Base-by-base conservation (phyloP, 2,888 invertebrate genomes). In the Catocala fraxini region DNA sequence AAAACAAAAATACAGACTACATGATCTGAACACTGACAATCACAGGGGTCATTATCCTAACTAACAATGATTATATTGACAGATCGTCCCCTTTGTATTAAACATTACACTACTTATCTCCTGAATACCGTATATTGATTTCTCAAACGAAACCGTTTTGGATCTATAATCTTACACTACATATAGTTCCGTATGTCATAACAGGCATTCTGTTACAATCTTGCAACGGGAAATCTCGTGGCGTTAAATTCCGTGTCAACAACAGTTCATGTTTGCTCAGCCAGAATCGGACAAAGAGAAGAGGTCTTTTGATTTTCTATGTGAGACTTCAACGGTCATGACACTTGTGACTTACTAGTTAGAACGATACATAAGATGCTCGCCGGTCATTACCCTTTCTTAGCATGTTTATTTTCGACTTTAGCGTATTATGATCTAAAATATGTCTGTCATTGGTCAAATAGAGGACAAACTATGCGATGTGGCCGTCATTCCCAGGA, bases 371-470 rank as follows among this genome's bases (percentile, higher is more conserved):
- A 7, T 7, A 7, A 7, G 35, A 39, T 6, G 9, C 35, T 70
- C 43, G 51, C 13, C 41, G 52, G 47, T 33, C 57, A 25, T 63
- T 53, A 52, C 45, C 39, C 57, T 53, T 54, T 6, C 35, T 60
- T 25, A 53, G 52, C 48, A 15, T 35, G 53, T 53, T 51, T 42
- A n/a, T 42, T 56, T 34, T 39, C 12, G 34, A 34, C 13, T 43
- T 45, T 11, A 13, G 35, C 35, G 45, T 56, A 52, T 48, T 62
- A 62, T 57, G 15, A 43, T 52, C 35, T 34, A 2, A 12, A 57
- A 63, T 15, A 45, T 13, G 12, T 45, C 12, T 56, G 34, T 6
- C 7, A 39, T 52, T 58, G 53, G 15, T 56, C 15, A 52, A 12
- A 43, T 41, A 35, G 55, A 49, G 34, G 51, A 39, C 42, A 47